A percentile compares a stretch with the other conserved stretches of the same genome.
Evolutionary conservation across 2,888 invertebrate species (phyloP).

Genomic region (Drosophila paucipuncta): DNA sequence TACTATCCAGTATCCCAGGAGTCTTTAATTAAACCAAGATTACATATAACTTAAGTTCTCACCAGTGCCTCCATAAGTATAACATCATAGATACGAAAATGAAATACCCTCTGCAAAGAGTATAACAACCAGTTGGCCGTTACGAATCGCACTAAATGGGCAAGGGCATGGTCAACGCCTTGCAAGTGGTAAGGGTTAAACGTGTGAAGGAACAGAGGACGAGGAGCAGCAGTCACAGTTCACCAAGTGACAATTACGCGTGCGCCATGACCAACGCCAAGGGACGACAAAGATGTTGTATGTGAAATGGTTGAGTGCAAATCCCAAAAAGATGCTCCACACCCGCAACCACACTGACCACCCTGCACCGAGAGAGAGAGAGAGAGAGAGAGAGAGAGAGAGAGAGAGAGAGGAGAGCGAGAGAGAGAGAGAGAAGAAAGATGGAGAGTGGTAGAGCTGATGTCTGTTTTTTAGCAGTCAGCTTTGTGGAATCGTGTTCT

Average conservation of each 20-base stretch:
- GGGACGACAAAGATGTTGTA: slow-evolving; percentile 40
- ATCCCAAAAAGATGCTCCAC: slow-evolving; percentile 31
- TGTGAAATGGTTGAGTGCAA: slow-evolving; percentile 52
- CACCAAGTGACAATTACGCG: slow-evolving; percentile 78
- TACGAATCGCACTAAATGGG: slow-evolving; percentile 79
- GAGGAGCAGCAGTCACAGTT: slow-evolving; percentile 43
- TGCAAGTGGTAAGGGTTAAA: neutral
- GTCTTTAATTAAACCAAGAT: neutral
- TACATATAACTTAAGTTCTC: neutral
- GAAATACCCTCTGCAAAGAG: neutral
- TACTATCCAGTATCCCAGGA: neutral
- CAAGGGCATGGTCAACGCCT: slow-evolving; percentile 3
- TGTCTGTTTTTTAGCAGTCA: slow-evolving; percentile 47
- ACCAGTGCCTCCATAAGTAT: too few species aligned
- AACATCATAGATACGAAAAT: neutral
- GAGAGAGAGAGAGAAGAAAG: neutral
- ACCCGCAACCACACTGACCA: slow-evolving; percentile 24
- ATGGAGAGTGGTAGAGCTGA: slow-evolving; percentile 8
- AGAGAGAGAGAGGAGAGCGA: neutral
- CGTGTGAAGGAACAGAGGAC: neutral
- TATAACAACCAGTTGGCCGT: slow-evolving; percentile 43
- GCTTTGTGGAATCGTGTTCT: slow-evolving; percentile 81
- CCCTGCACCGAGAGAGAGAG: slow-evolving; percentile 11
- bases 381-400: neutral
- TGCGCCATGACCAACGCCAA: slow-evolving; percentile 55